Percentiles rank a stretch among this genome's conserved stretches.
phyloP scores from a whole-genome alignment of 1,140 invertebrate species.

The Metopolophium dirhodum region DNA sequence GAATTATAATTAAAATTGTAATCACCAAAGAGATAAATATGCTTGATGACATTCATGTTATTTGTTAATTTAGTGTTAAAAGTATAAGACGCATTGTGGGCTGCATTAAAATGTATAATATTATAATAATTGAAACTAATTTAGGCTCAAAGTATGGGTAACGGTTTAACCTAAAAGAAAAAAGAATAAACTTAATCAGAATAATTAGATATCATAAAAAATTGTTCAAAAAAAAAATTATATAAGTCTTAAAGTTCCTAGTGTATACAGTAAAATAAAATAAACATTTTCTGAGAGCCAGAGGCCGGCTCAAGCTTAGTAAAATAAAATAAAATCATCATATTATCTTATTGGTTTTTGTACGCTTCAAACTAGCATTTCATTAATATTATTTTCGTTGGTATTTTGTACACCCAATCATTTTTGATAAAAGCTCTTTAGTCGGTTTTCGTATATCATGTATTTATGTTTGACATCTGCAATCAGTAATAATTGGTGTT shows the following conservation, averaged over 20 bases:
- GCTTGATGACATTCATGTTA: neutral
- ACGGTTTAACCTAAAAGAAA: neutral
- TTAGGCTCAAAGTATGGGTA: neutral
- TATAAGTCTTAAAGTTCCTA: neutral
- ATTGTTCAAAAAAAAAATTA: neutral
- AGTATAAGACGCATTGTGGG: neutral
- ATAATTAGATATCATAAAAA: neutral
- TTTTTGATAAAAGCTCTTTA: neutral
- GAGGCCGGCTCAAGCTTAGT: neutral
- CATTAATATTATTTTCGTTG: neutral
- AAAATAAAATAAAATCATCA: neutral
- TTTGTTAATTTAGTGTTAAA: neutral
- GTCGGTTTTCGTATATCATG: neutral
- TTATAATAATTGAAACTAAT: neutral
- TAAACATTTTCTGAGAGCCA: neutral
- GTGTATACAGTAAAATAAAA: neutral
- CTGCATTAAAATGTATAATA: neutral
- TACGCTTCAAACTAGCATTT: neutral
- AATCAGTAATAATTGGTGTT: neutral
- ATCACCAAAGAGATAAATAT: neutral
- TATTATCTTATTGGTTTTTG: neutral
- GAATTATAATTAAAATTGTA: neutral
- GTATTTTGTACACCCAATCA: neutral
- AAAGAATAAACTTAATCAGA: neutral
- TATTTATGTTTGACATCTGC: neutral